Base-by-base conservation (phyloP, 1,140 invertebrate species). In the Callitettix versicolor region DNA sequence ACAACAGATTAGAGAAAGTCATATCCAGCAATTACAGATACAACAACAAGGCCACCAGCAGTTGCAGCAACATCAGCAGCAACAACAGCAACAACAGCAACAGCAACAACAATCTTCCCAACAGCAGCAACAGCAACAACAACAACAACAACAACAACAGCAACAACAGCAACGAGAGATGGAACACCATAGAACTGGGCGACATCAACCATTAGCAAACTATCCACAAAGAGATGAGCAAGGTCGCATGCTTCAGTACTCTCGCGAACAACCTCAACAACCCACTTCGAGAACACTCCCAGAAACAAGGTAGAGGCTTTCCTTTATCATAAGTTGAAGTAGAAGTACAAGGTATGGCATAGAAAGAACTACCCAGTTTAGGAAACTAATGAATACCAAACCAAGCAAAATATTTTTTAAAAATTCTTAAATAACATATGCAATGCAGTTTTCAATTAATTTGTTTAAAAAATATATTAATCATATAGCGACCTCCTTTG, bases 81-180 rank as follows among this genome's bases (percentile, higher is more conserved):
- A 48, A 24, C 51, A 14, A 66, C 17, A 70, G 69, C 50, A 71
- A 64, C 67, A 68, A 47, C 66, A 71, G 48, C 68, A 71, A 65
- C 69, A 67, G 33, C 64, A 65, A 12, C 69, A 69, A 24, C 66
- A 68, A 24, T 70, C 71, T 21, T 63, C 66, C 55, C 70, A 72
- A 18, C 68, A 69, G 15, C 66, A 69, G 11, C 69, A 68, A 21
- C 69, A 67, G 51, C 60, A 70, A 24, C 72, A 47, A 40, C 61
- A 71, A 66, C 51, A 70, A 51, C 67, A 55, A 26, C 68, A 71
- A 58, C 71, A 70, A 55, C 67, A 64, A 44, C 68, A 33, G 52
- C 68, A 51, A 59, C 73, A 57, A 41, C 65, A 60, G 43, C 68
- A 54, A 33, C 18, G 53, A 14, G 53, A 55, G 15, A 3, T 18